A percentile compares a stretch with the other conserved stretches of the same genome.
Evolutionary conservation across 2,888 invertebrate species (phyloP).

Genomic region (Nephrocerus scutellatus): DNA sequence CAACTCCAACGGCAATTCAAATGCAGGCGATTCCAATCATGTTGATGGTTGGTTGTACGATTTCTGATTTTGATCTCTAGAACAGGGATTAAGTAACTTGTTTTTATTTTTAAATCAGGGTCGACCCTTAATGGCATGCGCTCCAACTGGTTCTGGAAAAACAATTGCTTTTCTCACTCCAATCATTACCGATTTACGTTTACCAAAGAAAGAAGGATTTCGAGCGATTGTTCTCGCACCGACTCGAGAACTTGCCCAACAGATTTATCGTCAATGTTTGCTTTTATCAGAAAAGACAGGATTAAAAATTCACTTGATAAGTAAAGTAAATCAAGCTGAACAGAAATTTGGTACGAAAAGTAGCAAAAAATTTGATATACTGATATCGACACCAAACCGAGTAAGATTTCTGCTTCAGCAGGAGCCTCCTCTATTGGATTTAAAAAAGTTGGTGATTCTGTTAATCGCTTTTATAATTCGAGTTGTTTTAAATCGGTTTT

Average conservation of each 20-base stretch:
- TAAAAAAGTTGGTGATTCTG: slow-evolving; percentile 70
- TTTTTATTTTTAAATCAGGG: slow-evolving; percentile 49
- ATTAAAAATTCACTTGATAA: slow-evolving; percentile 69
- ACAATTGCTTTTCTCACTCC: slow-evolving; percentile 92
- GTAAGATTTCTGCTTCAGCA: slow-evolving; percentile 76
- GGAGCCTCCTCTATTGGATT: slow-evolving; percentile 65
- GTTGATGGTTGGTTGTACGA: slow-evolving; percentile 55
- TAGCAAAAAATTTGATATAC: slow-evolving; percentile 74
- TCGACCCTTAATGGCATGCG: slow-evolving; percentile 83
- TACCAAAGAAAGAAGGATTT: slow-evolving; percentile 67
- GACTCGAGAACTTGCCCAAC: slow-evolving; percentile 87
- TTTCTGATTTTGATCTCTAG: not conserved
- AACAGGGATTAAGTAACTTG: too few species aligned
- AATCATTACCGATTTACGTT: slow-evolving; percentile 67
- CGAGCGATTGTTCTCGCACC: slow-evolving; percentile 86
- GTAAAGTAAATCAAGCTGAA: slow-evolving; percentile 67
- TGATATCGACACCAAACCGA: slow-evolving; percentile 92
- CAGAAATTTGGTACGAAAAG: slow-evolving; percentile 67
- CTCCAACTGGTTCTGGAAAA: slow-evolving; percentile 97
- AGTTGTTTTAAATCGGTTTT: too few species aligned
- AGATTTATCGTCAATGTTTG: slow-evolving; percentile 76
- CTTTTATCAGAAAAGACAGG: slow-evolving; percentile 67
- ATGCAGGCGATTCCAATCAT: slow-evolving; percentile 89
- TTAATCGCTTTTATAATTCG: too few species aligned
- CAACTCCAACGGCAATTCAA: slow-evolving; percentile 80